phyloP scores from a whole-genome alignment of 2,797 vertebrate genomes.

The Hylomyscus alleni region DNA sequence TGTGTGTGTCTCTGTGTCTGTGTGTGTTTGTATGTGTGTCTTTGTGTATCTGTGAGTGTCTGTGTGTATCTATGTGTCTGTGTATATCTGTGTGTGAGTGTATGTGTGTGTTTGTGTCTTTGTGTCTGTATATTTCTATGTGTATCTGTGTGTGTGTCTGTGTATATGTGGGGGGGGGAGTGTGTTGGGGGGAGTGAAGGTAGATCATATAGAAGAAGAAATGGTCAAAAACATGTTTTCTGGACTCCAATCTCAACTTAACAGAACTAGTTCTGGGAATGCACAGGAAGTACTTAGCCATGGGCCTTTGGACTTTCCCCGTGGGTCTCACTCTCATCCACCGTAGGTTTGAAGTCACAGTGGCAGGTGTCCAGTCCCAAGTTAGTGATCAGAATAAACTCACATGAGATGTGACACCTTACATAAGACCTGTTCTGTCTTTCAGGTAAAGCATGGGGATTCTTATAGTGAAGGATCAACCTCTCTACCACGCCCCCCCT shows the following conservation, averaged over 20 bases:
- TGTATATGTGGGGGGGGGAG: not conserved
- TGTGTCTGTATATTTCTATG: too few relatives aligned
- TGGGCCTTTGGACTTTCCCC: not conserved
- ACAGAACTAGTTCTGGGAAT: not conserved
- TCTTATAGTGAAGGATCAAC: not conserved
- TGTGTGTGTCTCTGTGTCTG: not conserved
- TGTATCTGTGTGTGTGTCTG: too few relatives aligned
- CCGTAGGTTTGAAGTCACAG: not conserved
- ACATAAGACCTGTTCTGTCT: not conserved
- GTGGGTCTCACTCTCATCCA: too few relatives aligned
- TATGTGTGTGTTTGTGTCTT: too few relatives aligned
- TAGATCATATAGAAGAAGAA: not conserved
- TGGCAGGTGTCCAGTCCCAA: not conserved
- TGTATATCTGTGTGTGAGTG: not conserved
- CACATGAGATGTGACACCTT: not conserved
- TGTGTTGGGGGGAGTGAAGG: not conserved
- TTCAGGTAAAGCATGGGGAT: not conserved
- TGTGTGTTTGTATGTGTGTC: not conserved
- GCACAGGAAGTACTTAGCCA: not conserved
- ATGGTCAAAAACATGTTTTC: not conserved
- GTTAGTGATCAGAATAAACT: not conserved
- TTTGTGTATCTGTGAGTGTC: too few relatives aligned
- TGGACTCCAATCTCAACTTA: not conserved
- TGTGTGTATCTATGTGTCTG: not conserved
- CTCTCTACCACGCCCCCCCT: too few relatives aligned